These are phyloP conservation scores for Cataglyphis rosenhaueri DNA, from an alignment of 2,888 invertebrate genomes.

Conservation along the genomic window DNA sequence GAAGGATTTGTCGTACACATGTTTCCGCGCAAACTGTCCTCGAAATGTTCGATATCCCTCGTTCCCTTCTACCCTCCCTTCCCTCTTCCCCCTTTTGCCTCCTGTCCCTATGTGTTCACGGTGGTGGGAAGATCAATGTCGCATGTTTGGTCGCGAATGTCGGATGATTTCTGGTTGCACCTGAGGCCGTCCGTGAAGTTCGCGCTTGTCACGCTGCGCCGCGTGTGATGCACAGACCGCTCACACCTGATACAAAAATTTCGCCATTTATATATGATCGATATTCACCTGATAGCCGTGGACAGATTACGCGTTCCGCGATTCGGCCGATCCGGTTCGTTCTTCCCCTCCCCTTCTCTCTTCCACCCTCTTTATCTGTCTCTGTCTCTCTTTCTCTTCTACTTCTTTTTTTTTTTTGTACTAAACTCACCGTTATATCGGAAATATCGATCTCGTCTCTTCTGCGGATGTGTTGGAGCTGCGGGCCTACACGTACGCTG, in stretches of 20 bases:
- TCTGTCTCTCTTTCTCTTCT: neutral
- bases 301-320: constrained; percentile 51
- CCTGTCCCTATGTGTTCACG: constrained; percentile 63
- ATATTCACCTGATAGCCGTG: constrained; percentile 49
- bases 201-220: constrained; percentile 48
- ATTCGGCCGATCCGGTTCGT: constrained; percentile 31
- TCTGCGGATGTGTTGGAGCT: constrained; percentile 39
- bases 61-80: neutral
- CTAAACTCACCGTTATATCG: constrained; percentile 54
- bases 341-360: constrained; percentile 46
- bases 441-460: constrained; percentile 55
- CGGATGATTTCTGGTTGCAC: constrained; percentile 81
- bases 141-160: constrained; percentile 76
- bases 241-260: constrained; percentile 52
- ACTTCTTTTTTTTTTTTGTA: constrained; percentile 30
- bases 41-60: constrained; percentile 81
- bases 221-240: constrained; percentile 38
- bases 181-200: constrained; percentile 80
- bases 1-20: constrained; percentile 84
- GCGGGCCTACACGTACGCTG: constrained; percentile 52
- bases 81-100: neutral
- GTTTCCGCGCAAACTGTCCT: constrained; percentile 83
- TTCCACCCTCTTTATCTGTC: constrained; percentile 36
- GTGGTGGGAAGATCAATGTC: constrained; percentile 81
- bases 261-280: constrained; percentile 52